Percentiles rank a stretch among this genome's conserved stretches.
Conservation (phyloP, 2,113 vertebrate genomes). For the Otus sunia region DNA sequence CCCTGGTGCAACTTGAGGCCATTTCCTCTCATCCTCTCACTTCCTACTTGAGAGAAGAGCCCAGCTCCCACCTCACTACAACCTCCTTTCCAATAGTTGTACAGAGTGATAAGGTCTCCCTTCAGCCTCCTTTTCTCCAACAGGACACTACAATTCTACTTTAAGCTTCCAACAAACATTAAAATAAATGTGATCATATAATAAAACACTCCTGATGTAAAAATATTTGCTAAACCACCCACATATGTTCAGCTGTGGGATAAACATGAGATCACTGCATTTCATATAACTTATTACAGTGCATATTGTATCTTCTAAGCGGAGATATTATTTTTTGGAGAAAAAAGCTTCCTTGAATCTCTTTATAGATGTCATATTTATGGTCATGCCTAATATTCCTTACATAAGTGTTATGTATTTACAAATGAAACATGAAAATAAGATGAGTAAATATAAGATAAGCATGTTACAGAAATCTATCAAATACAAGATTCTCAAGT, state of each 20-base stretch:
- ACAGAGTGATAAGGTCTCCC: neutral
- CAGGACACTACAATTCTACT: conserved; percentile 4
- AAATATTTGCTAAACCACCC: conserved; percentile 26
- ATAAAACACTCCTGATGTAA: conserved; percentile 18
- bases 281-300: neutral
- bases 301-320: neutral
- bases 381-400: neutral
- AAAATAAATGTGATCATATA: neutral
- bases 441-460: neutral
- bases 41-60: neutral
- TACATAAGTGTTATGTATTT: neutral
- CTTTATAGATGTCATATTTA: neutral
- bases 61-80: accelerated
- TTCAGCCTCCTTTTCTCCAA: neutral
- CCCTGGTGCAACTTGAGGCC: neutral
- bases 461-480: neutral
- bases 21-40: neutral
- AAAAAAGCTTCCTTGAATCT: neutral
- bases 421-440: neutral
- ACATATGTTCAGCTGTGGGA: neutral
- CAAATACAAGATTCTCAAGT: neutral
- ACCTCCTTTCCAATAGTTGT: neutral
- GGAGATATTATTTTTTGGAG: neutral
- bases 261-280: conserved; percentile 7
- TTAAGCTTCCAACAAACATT: conserved; percentile 24